Percentiles rank a stretch among this genome's conserved stretches.
Conservation (phyloP, 30 jellyfish, hydroid and myxozoan genomes). For the Aurelia aurita region DNA sequence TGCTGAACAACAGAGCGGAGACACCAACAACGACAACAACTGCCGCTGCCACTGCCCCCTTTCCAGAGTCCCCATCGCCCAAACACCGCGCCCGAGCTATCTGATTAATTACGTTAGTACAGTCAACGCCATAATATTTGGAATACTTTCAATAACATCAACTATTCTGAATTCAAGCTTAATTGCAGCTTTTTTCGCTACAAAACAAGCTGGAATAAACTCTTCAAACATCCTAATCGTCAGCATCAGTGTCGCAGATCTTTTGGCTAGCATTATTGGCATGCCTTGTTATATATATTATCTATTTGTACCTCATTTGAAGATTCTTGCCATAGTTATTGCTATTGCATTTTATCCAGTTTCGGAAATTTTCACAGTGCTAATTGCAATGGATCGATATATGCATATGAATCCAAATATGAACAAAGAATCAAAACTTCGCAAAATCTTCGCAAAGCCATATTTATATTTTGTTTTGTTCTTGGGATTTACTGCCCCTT, state of each 20-base stretch:
- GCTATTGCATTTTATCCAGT: background rate
- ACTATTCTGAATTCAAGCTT: background rate
- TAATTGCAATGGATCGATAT: background rate
- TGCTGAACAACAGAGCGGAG: no score
- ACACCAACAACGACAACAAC: no score
- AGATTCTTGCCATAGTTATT: background rate
- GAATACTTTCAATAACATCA: background rate
- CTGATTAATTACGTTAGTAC: no score
- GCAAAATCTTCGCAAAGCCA: background rate
- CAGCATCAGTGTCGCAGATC: background rate
- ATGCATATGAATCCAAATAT: slow-evolving; percentile 4
- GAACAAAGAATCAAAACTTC: background rate
- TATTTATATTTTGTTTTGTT: background rate
- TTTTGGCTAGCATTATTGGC: background rate
- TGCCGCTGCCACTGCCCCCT: no score
- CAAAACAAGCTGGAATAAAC: background rate
- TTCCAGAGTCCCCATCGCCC: no score
- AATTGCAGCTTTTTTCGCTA: background rate
- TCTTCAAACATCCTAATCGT: background rate
- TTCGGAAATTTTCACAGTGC: background rate
- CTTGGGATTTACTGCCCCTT: background rate
- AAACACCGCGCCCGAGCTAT: no score
- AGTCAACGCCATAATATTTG: background rate
- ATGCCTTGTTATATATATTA: background rate
- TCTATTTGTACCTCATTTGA: background rate